A percentile compares a stretch with the other conserved stretches of the same genome.
Evolutionary conservation across 2,888 invertebrate species (phyloP).

Genomic region (Noctua pronuba): DNA sequence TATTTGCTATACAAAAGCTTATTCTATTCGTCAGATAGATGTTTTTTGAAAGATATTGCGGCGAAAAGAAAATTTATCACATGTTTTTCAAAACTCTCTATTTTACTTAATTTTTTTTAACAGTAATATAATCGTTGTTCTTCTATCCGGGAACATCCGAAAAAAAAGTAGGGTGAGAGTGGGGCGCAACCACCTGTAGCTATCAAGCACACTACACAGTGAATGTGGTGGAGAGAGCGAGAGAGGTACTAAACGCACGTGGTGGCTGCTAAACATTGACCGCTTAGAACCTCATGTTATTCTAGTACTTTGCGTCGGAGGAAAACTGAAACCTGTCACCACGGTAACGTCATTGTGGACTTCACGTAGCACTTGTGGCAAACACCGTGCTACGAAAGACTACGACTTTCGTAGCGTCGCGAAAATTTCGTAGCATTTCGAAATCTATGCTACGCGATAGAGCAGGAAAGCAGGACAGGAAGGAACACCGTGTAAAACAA

Average conservation of each 20-base stretch:
- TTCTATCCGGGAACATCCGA: neutral
- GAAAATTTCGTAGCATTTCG: slow-evolving; percentile 17
- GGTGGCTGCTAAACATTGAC: neutral
- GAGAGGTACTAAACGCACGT: slow-evolving; percentile 7
- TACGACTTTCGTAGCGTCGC: slow-evolving; percentile 25
- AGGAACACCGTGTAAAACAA: neutral
- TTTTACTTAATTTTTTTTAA: neutral
- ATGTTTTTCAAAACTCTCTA: neutral
- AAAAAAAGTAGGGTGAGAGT: neutral
- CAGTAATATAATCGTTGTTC: too few relatives aligned
- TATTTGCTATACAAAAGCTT: neutral
- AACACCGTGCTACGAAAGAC: neutral
- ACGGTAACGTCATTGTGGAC: slow-evolving; percentile 33
- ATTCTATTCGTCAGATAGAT: neutral
- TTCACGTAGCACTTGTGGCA: slow-evolving; percentile 15
- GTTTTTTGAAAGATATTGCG: neutral
- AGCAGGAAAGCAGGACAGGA: slow-evolving; percentile 4
- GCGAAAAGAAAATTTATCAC: neutral
- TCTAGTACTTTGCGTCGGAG: slow-evolving; percentile 20
- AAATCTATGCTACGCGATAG: slow-evolving; percentile 1
- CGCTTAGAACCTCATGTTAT: neutral
- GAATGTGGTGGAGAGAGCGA: slow-evolving; percentile 7
- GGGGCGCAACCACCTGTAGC: neutral
- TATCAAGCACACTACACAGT: neutral
- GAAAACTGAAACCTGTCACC: slow-evolving; percentile 17